Base-by-base conservation (phyloP, 2,888 invertebrate species). In the Synergus gifuensis region DNA sequence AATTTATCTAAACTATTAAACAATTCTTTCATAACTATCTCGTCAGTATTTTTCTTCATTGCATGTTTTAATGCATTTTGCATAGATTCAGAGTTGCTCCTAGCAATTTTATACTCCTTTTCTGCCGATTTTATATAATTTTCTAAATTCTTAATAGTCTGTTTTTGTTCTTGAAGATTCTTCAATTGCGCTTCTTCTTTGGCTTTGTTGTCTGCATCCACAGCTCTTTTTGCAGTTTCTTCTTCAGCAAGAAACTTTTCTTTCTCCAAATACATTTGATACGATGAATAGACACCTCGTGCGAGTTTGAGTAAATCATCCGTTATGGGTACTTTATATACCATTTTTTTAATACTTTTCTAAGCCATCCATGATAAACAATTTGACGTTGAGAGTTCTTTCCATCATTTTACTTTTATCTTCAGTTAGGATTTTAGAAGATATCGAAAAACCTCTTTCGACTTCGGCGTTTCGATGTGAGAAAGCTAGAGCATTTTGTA, bases 381-480 rank as follows among this genome's bases (percentile, higher is more conserved):
- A 63, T 40, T 69, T 77, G 14, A 77, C 73, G 40, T 81, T 76
- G 0, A 81, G 44, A 22, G 49, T 81, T 22, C 60, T 22, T 66
- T 77, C 77, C 12, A 62, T 22, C 81, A 81, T 81, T 12, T n/a
- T 58, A 36, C 79, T 22, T 62, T 73, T 77, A 42, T 81, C 79
- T 44, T 79, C 76, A 36, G 79, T 79, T 16, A 81, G 28, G 8
- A 81, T 46, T 54, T 78, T 78, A 18, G 42, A 63, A 49, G 78
- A 79, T 36, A 44, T 12, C 7, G 79, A 81, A 44, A 81, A 79
- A 12, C 77, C 81, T 44, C 79, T 60, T 60, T 81, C 81, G 12
- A 79, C 58, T 14, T 81, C 79, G 3, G 81, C 79, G 64, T 76
- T 81, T 4, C 77, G 66, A 49, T 81, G 79, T 14, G 78, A 44